Evolutionary conservation across 2,888 invertebrate species (phyloP), one percentile per base, ranked within the genome.

Genomic region (Dendrolimus pini): DNA sequence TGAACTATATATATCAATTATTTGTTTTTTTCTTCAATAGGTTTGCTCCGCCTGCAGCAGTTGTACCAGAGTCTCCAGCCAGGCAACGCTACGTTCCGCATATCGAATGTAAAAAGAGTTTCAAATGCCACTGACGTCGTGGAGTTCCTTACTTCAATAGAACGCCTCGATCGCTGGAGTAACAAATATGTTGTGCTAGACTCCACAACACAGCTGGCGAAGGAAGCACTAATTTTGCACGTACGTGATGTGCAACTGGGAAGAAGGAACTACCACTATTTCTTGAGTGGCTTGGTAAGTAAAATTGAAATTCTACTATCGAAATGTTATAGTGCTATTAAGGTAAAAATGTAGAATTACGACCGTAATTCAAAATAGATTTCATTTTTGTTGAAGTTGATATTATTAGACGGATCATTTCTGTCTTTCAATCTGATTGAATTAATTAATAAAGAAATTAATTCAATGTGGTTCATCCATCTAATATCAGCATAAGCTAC

Each of bases 151-250:
- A 93, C 94, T 64, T 94, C 94, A 59, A 89, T 98, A 55, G 98
- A 98, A 79, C 93, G 93, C 66, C 91, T 95, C 63, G 94, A 95
- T 81, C 94, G 96, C 61, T 97, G 96, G 95, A 94, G 94, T 64
- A 94, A 94, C 80, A 97, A 97, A 91, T 95, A 96, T 83, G 95
- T 98, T 55, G 95, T 97, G 0, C 92, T 98, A 57, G 97, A 98
- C 84, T 97, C 97, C 71, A 93, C 95, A 2, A 95, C 96, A 3
- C 94, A 95, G 70, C 94, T 96, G 89, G 97, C 97, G 53, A 96
- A 97, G 80, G 95, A 96, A 74, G 94, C 97, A 59, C 94, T 98
- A 61, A 95, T 96, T 64, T 93, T 93, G 61, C 98, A 98, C 87
- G 97, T 97, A 42, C 93, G 95, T 62, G 96, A 97, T 77, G 94